Base-by-base conservation (phyloP, 2,797 vertebrate species). In the Falco peregrinus region DNA sequence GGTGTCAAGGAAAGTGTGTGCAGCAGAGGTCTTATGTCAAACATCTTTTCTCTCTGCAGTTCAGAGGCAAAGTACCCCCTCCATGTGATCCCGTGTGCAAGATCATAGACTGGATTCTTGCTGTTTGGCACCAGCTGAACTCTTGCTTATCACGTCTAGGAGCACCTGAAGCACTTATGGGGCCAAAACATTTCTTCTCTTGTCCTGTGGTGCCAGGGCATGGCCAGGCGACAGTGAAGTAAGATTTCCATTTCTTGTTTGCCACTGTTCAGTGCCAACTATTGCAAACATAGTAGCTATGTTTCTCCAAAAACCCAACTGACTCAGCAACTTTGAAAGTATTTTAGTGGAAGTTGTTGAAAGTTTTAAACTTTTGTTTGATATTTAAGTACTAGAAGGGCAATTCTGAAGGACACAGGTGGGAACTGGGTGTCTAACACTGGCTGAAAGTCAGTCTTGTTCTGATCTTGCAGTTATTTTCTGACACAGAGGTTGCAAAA, bases 111-210 rank as follows among this genome's bases (percentile, higher is more conserved):
- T 99, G 99, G 99, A 98, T 99, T 77, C 98, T 98, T 70, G 98
- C 98, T 6, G 99, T 99, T 21, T 99, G 99, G 99, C 98, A 98
- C 90, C 99, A 99, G 97, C 98, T 99, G 86, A 99, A 99, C 89
- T 98, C 98, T 78, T 99, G 99, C 89, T 98, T 99, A 86, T 98
- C 99, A 28, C 98, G 98, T 13, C 97, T 99, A 56, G 99, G 99
- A 51, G 99, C 99, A 21, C 98, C 99, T 1, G 99, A 99, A 97
- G 99, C 99, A 60, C 95, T 99, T 65, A 97, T 99, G 76, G 99
- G 99, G 25, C 99, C 99, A 5, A 98, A 98, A 76, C 98, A 98
- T 94, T 99, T 99, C 97, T 98, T 99, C 92, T 98, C 99, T 84
- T 99, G 99, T 88, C 99, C 99, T 10, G 97, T 99, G 59, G 96